Conservation (phyloP, 2,888 invertebrate genomes). For the Ferrisia virgata region DNA sequence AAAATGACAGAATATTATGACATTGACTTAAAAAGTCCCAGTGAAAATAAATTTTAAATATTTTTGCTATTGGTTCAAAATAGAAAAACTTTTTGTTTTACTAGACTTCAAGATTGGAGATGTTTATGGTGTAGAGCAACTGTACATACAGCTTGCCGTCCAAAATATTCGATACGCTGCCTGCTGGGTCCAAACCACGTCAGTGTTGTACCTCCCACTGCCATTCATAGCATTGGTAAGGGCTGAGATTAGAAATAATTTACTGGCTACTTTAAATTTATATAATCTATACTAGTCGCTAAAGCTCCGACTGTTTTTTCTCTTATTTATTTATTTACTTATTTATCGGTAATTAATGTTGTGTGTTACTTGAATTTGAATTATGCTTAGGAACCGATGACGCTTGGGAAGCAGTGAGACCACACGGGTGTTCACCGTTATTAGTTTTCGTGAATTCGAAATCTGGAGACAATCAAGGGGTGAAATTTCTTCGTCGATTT, state of each 20-base stretch:
- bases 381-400: constrained; percentile 67
- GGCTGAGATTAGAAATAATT: constrained; percentile 11
- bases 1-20: background rate
- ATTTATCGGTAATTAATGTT: background rate
- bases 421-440: constrained; percentile 69
- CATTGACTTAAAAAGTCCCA: background rate
- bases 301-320: background rate
- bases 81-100: constrained; percentile 1
- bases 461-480: constrained; percentile 96
- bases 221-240: constrained; percentile 78
- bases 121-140: constrained; percentile 94
- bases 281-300: background rate
- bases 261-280: background rate
- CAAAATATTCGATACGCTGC: constrained; percentile 73
- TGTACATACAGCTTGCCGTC: constrained; percentile 88
- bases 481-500: constrained; percentile 90
- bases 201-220: constrained; percentile 90
- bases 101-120: constrained; percentile 87
- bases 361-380: background rate
- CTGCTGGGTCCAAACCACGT: constrained; percentile 83
- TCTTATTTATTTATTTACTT: background rate
- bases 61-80: background rate
- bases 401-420: constrained; percentile 82
- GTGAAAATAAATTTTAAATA: background rate
- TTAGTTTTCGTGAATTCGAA: constrained; percentile 97